phyloP scores from a whole-genome alignment of 1,140 invertebrate genomes.

The Zaprionus africanus region DNA sequence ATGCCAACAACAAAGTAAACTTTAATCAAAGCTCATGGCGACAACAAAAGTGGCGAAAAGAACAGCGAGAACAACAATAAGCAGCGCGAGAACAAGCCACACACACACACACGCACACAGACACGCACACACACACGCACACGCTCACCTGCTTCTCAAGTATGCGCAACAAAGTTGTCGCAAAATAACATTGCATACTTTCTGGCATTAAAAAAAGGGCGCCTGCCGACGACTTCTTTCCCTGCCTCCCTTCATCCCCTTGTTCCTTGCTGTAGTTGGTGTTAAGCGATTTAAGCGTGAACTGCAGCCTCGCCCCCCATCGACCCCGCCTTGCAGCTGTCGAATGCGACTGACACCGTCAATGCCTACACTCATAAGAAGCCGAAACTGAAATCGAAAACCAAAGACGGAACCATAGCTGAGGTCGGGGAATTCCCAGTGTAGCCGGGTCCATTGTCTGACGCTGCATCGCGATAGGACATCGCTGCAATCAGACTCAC shows the following conservation, averaged over 20 bases:
- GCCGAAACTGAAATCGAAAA: constrained; percentile 20
- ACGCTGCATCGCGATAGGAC: constrained; percentile 64
- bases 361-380: constrained; percentile 16
- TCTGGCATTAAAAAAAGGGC: constrained; percentile 35
- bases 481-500: constrained; percentile 29
- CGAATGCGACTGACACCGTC: constrained; percentile 59
- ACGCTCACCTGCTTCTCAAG: not conserved
- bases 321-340: constrained; percentile 58
- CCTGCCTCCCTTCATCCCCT: constrained; percentile 8
- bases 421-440: not conserved
- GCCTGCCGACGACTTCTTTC: constrained; percentile 3
- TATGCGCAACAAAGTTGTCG: constrained; percentile 66
- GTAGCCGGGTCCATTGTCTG: constrained; percentile 60
- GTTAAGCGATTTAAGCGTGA: constrained; percentile 62
- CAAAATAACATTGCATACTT: constrained; percentile 41
- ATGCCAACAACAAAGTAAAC: constrained; percentile 69
- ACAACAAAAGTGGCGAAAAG: constrained; percentile 50
- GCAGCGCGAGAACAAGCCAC: constrained; percentile 35
- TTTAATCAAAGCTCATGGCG: constrained; percentile 66
- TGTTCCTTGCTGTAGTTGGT: not conserved
- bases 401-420: not conserved
- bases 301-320: constrained; percentile 37
- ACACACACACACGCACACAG: not conserved
- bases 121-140: not conserved
- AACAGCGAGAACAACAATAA: constrained; percentile 50